Evolutionary conservation across 1,140 invertebrate genomes (phyloP).

Genomic region (Magallana gigas): DNA sequence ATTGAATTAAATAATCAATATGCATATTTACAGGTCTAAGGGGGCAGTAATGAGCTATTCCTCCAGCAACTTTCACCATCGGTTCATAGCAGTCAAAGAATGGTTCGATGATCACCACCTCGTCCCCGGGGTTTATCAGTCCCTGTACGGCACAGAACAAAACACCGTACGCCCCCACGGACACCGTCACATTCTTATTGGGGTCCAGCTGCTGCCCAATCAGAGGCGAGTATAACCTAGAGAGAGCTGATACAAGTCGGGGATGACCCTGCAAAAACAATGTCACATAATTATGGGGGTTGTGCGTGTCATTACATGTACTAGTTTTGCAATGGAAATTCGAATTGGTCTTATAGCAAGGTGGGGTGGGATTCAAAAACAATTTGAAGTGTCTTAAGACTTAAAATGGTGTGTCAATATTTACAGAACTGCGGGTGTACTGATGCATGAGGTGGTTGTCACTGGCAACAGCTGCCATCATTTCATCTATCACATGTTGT

Average conservation of each 20-base stretch:
- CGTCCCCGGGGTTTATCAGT: constrained; percentile 89
- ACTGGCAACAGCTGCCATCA: constrained; percentile 85
- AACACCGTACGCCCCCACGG: constrained; percentile 94
- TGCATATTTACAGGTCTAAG: constrained; percentile 84
- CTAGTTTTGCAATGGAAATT: no score
- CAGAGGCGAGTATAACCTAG: constrained; percentile 91
- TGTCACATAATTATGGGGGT: no score
- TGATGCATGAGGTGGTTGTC: constrained; percentile 92
- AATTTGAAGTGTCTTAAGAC: no score
- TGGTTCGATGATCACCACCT: constrained; percentile 98
- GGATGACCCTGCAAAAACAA: constrained; percentile 88
- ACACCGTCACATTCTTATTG: constrained; percentile 91
- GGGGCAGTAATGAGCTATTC: constrained; percentile 91
- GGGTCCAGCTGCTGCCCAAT: constrained; percentile 88
- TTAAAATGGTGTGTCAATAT: not conserved
- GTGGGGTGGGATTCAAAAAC: no score
- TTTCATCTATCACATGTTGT: constrained; percentile 88
- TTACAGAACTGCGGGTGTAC: constrained; percentile 83
- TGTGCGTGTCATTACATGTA: no score
- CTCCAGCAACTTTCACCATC: constrained; percentile 93
- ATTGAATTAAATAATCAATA: no score
- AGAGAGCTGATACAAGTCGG: constrained; percentile 90
- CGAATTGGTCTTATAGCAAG: no score
- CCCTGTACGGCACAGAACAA: constrained; percentile 88
- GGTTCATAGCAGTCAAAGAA: constrained; percentile 99